Evolutionary conservation across 1,140 invertebrate species (phyloP), one percentile per base, ranked within the genome.

Genomic region (Maniola jurtina): DNA sequence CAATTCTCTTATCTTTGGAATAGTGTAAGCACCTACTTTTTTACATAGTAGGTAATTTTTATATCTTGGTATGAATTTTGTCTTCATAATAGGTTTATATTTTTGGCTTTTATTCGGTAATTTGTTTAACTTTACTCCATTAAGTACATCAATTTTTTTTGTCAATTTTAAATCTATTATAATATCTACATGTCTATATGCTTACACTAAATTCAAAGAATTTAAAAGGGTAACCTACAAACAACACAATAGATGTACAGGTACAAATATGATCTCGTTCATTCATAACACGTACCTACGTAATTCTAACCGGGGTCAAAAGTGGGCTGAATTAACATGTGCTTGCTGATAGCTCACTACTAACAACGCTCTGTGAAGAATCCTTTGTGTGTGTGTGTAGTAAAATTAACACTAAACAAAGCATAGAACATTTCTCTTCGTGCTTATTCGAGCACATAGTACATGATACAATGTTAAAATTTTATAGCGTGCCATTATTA

Each of bases 241-340:
- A 52, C 14, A 52, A 52, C 14, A 52, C 7, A 16, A 25, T 25
- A 25, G 25, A 4, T 16, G 15, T 62, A 8, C 33, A 62, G 3
- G 48, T 16, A 62, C 60, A 62, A 54, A 61, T 42, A 52, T 60
- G 42, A 65, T 57, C 57, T 65, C 33, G 47, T 61, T 61, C 61
- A 64, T 68, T 58, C 47, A 68, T 54, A 25, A 52, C 48, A 52
- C 33, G 36, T 57, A 47, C 62, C 16, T 16, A 54, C 54, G 61
- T 56, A 65, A 35, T 65, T 57, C 55, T 59, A 48, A 66, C 35
- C 40, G 54, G 64, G 66, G 59, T 72, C 56, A 64, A 63, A 71
- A 16, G 62, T 68, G 47, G 68, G 63, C 48, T 68, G 16, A 71
- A 75, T 78, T 78, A 75, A 71, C 76, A 75, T 69, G 65, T 66